phyloP scores from a whole-genome alignment of 64 coral and sea anemone genomes.

The Porites lutea region DNA sequence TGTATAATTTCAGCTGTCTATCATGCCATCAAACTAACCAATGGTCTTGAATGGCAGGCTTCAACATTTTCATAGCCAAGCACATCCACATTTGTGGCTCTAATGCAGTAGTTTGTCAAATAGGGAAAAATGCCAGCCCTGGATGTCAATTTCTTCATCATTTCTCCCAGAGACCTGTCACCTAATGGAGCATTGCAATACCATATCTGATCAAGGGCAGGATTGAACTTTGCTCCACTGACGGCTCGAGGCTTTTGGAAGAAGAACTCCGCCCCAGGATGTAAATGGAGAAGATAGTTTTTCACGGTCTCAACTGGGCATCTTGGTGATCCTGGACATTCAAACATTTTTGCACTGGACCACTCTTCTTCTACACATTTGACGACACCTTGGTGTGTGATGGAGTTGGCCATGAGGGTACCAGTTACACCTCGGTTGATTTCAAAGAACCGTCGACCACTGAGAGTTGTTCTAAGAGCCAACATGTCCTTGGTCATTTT shows the following conservation, averaged over 20 bases:
- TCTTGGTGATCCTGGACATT: not conserved
- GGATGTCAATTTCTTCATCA: conserved; percentile 7
- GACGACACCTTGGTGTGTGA: not conserved
- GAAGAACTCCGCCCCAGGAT: conserved; percentile 3
- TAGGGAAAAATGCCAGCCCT: not conserved
- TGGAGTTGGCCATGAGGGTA: not conserved
- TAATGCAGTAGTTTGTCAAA: conserved; percentile 38
- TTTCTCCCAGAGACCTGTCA: conserved; percentile 7
- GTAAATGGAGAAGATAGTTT: conserved; percentile 11
- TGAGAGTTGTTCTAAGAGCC: too few relatives aligned
- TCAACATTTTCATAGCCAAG: not conserved
- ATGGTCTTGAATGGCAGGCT: too few relatives aligned
- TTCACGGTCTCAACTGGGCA: conserved; percentile 21
- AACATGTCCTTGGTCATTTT: not conserved
- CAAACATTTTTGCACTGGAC: conserved; percentile 39
- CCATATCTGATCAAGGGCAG: conserved; percentile 4
- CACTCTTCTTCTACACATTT: not conserved
- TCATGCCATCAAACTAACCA: too few relatives aligned
- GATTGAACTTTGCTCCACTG: not conserved
- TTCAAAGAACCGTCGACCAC: not conserved
- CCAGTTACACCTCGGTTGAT: not conserved
- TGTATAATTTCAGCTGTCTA: too few relatives aligned
- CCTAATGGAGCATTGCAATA: not conserved
- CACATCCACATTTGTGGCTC: conserved; percentile 21
- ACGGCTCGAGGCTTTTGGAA: conserved; percentile 11